Evolutionary conservation across 2,888 invertebrate genomes (phyloP).

Genomic region (Napeogenes sylphis): DNA sequence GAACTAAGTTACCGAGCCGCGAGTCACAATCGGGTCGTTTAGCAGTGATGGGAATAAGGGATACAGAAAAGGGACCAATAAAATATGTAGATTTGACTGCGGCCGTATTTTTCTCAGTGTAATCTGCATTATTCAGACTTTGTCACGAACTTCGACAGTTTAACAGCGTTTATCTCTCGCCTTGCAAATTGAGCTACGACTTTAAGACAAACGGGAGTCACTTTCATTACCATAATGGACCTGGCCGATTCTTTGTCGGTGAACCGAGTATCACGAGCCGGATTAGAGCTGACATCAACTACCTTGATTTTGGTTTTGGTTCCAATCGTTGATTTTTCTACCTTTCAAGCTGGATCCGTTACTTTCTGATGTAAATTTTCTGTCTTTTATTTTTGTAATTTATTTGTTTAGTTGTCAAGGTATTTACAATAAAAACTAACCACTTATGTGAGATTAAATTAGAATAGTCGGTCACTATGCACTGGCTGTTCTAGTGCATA

Average conservation of each 20-base stretch:
- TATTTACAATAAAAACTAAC: too few species aligned
- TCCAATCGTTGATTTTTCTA: conserved; percentile 14
- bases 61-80: conserved; percentile 71
- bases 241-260: conserved; percentile 72
- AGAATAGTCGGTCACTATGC: too few species aligned
- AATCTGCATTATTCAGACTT: conserved; percentile 78
- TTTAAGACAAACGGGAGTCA: conserved; percentile 77
- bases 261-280: conserved; percentile 49
- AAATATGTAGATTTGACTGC: conserved; percentile 77
- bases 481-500: too few species aligned
- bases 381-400: too few species aligned
- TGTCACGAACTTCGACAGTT: conserved; percentile 78
- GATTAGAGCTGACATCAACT: conserved; percentile 54
- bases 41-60: conserved; percentile 51
- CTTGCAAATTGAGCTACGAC: conserved; percentile 78
- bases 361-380: not conserved
- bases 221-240: conserved; percentile 77
- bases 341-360: conserved; percentile 6
- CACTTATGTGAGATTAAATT: too few species aligned
- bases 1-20: conserved; percentile 24
- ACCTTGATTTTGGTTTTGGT: conserved; percentile 22
- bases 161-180: conserved; percentile 78
- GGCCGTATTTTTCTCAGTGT: conserved; percentile 77
- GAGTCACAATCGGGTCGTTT: conserved; percentile 39
- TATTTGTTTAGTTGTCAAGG: too few species aligned